Conservation (phyloP, 2,797 vertebrate genomes). For the Enteromius radiatus region DNA sequence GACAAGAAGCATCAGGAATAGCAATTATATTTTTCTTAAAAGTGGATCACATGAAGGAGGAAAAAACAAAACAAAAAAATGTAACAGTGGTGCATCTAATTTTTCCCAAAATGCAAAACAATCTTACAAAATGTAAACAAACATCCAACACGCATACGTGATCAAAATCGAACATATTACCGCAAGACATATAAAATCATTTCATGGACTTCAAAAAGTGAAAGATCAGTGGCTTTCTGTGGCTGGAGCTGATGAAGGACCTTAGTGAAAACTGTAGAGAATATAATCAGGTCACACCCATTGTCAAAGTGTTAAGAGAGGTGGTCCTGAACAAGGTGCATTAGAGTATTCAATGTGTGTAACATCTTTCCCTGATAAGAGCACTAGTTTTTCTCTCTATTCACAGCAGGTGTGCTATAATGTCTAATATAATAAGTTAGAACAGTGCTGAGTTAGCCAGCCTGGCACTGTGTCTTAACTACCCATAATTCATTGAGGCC, state of each 20-base stretch:
- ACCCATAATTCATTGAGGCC: slow-evolving; percentile 34
- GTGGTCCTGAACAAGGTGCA: slow-evolving; percentile 41
- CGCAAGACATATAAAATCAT: neutral
- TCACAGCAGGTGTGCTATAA: slow-evolving; percentile 51
- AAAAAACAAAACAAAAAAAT: neutral
- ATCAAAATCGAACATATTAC: neutral
- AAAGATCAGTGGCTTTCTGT: slow-evolving; percentile 36
- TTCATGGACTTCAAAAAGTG: slow-evolving; percentile 11
- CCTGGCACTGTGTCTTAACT: slow-evolving; percentile 42
- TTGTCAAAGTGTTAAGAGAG: slow-evolving; percentile 23
- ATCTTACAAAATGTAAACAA: slow-evolving; percentile 42
- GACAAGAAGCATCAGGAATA: slow-evolving; percentile 1
- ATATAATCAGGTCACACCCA: slow-evolving; percentile 5
- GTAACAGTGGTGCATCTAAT: slow-evolving; percentile 17
- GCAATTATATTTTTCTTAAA: slow-evolving; percentile 4
- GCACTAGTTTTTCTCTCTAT: slow-evolving; percentile 28
- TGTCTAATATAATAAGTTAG: slow-evolving; percentile 37
- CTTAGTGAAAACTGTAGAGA: slow-evolving; percentile 7
- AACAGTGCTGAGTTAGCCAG: slow-evolving; percentile 43
- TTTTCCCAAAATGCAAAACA: slow-evolving; percentile 20
- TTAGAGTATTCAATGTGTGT: slow-evolving; percentile 24
- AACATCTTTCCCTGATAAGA: slow-evolving; percentile 48
- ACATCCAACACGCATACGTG: slow-evolving; percentile 36
- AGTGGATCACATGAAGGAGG: neutral
- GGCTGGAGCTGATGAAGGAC: slow-evolving; percentile 1